Evolutionary conservation across 2,888 invertebrate species (phyloP).

Genomic region (Myathropa florea): DNA sequence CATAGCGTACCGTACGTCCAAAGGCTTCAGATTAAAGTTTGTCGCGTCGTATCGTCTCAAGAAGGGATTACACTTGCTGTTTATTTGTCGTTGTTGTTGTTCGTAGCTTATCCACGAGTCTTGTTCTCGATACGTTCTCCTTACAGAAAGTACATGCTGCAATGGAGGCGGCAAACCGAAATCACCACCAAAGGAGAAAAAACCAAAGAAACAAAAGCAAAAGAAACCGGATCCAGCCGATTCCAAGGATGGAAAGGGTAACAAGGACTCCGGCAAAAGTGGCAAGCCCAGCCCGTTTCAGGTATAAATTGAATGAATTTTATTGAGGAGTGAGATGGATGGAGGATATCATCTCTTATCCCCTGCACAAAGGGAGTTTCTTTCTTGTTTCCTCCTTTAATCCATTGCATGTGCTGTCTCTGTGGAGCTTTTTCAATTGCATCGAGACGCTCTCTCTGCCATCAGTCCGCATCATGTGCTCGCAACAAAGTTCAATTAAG

Average conservation of each 20-base stretch:
- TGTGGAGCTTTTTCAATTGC: slow-evolving; percentile 66
- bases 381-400: neutral
- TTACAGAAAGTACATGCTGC: slow-evolving; percentile 90
- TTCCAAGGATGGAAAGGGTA: slow-evolving; percentile 82
- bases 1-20: neutral
- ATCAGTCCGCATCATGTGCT: neutral
- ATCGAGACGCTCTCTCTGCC: slow-evolving; percentile 15
- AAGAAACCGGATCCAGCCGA: slow-evolving; percentile 83
- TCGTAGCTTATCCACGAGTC: neutral
- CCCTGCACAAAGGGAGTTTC: slow-evolving; percentile 21
- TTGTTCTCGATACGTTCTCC: neutral
- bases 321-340: neutral
- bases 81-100: slow-evolving; percentile 21
- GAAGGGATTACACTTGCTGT: slow-evolving; percentile 61
- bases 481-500: slow-evolving; percentile 27
- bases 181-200: slow-evolving; percentile 85
- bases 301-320: slow-evolving; percentile 79
- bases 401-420: slow-evolving; percentile 53
- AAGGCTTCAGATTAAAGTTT: slow-evolving; percentile 47
- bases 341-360: neutral
- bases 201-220: slow-evolving; percentile 86
- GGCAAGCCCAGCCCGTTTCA: slow-evolving; percentile 86
- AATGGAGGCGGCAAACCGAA: slow-evolving; percentile 86
- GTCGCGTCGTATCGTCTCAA: slow-evolving; percentile 55
- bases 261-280: slow-evolving; percentile 84